Conservation (phyloP, 2,888 invertebrate genomes). For the Lepidocyrtinus sp. region DNA sequence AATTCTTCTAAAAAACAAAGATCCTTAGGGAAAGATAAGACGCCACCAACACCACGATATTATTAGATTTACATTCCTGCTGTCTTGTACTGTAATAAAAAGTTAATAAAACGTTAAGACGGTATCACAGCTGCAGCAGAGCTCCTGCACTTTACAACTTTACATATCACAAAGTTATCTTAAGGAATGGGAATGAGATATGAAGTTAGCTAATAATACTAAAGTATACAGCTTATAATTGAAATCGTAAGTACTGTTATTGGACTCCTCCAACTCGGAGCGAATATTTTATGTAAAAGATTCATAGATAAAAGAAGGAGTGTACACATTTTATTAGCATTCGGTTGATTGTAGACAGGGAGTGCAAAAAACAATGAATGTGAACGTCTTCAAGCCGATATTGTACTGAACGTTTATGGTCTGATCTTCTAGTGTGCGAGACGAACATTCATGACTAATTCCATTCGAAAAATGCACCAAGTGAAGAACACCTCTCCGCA, state of each 20-base stretch:
- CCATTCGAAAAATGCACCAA: conserved; percentile 4
- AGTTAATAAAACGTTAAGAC: too few species aligned
- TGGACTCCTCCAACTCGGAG: neutral
- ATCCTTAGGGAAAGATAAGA: neutral
- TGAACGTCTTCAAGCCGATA: too few species aligned
- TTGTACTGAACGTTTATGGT: too few species aligned
- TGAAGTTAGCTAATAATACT: too few species aligned
- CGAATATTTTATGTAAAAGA: too few species aligned
- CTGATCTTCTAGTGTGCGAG: too few species aligned
- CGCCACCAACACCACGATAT: too few species aligned
- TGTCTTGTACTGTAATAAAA: too few species aligned
- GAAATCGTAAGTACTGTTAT: conserved; percentile 4
- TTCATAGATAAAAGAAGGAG: neutral
- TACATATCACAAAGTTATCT: conserved; percentile 4
- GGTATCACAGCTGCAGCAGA: too few species aligned
- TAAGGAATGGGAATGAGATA: conserved; percentile 4
- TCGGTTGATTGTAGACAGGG: neutral
- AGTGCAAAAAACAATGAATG: conserved; percentile 4
- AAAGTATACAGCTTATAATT: conserved; percentile 9
- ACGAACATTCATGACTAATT: conserved; percentile 8
- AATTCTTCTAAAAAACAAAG: neutral
- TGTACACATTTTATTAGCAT: conserved; percentile 2
- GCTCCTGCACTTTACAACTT: conserved; percentile 13
- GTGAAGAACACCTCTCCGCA: neutral
- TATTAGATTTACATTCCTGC: too few species aligned